These are phyloP conservation scores for Episyrphus balteatus DNA, from an alignment of 1,140 invertebrate species.

Conservation along the genomic window DNA sequence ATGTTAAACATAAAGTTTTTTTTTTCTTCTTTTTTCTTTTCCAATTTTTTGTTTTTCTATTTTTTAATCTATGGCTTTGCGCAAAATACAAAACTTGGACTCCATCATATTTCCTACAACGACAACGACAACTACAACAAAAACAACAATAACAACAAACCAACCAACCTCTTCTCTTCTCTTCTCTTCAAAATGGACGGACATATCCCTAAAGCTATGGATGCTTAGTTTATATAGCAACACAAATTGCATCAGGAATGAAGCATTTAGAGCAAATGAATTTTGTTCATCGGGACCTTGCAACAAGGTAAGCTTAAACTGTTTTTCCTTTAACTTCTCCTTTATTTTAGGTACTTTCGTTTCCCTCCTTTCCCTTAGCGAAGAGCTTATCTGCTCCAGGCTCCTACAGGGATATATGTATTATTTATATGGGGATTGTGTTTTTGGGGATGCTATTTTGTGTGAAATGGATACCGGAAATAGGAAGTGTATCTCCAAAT, in stretches of 20 bases:
- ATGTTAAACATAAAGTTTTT: conserved; percentile 7
- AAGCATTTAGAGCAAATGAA: conserved; percentile 72
- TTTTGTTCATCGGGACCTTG: conserved; percentile 69
- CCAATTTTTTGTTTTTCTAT: too few species aligned
- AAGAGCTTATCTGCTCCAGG: neutral
- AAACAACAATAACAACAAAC: neutral
- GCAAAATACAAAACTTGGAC: conserved; percentile 9
- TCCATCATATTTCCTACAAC: conserved; percentile 33
- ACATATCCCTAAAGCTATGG: conserved; percentile 45
- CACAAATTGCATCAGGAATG: conserved; percentile 75
- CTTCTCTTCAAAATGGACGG: conserved; percentile 5
- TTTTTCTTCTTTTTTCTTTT: conserved; percentile 2
- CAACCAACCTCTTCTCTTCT: neutral
- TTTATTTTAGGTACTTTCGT: neutral
- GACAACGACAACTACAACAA: conserved; percentile 12
- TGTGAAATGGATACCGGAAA: too few species aligned
- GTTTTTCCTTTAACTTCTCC: neutral
- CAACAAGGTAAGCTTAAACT: conserved; percentile 49
- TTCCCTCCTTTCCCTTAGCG: too few species aligned
- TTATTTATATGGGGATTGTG: too few species aligned
- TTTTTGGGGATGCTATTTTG: too few species aligned
- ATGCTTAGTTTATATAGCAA: conserved; percentile 60
- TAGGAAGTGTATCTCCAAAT: too few species aligned
- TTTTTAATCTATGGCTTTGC: conserved; percentile 6
- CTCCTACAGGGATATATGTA: too few species aligned